Base-by-base conservation (phyloP, 2,113 vertebrate genomes). In the Vimba vimba region DNA sequence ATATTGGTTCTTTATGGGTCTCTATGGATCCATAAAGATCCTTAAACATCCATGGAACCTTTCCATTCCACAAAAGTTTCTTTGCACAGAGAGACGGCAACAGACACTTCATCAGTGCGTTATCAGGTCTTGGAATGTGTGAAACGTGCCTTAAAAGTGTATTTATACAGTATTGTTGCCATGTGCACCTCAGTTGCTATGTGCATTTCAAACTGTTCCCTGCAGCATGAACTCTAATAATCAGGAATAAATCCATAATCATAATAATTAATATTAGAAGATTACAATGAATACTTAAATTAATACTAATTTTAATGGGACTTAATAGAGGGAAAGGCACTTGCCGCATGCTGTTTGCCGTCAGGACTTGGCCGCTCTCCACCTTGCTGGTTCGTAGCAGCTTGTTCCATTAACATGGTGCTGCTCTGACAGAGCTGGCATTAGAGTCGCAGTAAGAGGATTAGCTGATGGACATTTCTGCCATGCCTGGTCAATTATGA, bases 381-480 rank as follows among this genome's bases (percentile, higher is more conserved):
- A n/a, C 33, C 59, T 66, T 55, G 43, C 60, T 62, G 47, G 13
- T 36, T 25, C 27, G 47, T 75, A 84, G 71, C 80, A 50, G 82
- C 76, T 85, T 79, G 64, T 88, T 87, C 85, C 85, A 88, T 87
- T 86, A 83, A 84, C 82, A 85, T 73, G 82, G 69, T 43, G 52
- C 60, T 77, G 62, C 83, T 74, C 69, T 62, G 83, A 85, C 77
- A 78, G 79, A 85, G 85, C 25, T 55, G 39, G 84, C 86, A 69
- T 81, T 79, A 89, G 82, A 76, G 75, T 78, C 50, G 74, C 85
- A 80, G 74, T 89, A 90, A 88, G 85, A 89, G 84, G 87, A 89
- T 91, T 89, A 86, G 45, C 50, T 83, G 84, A 89, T 86, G 86
- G 88, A 86, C 52, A 84, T 86, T 88, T 85, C 62, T 85, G 82